These are phyloP conservation scores for Ostrea edulis DNA, from an alignment of 1,140 invertebrate species.

Conservation along the genomic window DNA sequence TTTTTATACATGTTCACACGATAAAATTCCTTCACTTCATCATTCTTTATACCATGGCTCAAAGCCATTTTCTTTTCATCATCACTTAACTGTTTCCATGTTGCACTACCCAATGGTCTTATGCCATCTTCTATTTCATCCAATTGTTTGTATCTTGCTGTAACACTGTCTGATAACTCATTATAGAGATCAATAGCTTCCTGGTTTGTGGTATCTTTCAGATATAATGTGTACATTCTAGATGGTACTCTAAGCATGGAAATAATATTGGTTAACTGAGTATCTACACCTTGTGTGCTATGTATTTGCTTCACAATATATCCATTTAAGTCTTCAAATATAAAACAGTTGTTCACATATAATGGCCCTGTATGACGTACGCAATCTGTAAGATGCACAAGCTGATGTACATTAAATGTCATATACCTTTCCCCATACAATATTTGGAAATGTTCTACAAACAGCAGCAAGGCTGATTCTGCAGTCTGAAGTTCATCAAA, in stretches of 20 bases:
- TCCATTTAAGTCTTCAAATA: conserved; percentile 60
- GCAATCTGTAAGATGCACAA: conserved; percentile 55
- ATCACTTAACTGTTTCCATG: conserved; percentile 4
- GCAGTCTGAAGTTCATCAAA: conserved; percentile 45
- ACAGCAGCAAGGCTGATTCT: conserved; percentile 43
- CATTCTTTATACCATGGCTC: conserved; percentile 39
- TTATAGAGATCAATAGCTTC: conserved; percentile 40
- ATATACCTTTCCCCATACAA: conserved; percentile 51
- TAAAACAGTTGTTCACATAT: conserved; percentile 62
- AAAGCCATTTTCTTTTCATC: conserved; percentile 20
- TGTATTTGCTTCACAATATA: conserved; percentile 59
- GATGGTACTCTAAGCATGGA: conserved; percentile 44
- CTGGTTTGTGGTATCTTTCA: conserved; percentile 42
- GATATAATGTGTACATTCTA: conserved; percentile 29
- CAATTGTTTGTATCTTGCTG: not conserved
- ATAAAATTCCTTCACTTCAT: conserved; percentile 45
- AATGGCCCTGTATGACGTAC: conserved; percentile 57
- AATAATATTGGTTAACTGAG: conserved; percentile 46
- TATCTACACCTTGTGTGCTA: conserved; percentile 55
- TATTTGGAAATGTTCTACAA: conserved; percentile 45
- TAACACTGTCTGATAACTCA: conserved; percentile 47
- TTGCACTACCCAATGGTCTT: conserved; percentile 40
- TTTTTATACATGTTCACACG: conserved; percentile 56
- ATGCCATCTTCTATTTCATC: conserved; percentile 56
- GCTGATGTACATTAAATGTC: conserved; percentile 57